phyloP scores from a whole-genome alignment of 1,140 invertebrate genomes.

The Musca domestica region DNA sequence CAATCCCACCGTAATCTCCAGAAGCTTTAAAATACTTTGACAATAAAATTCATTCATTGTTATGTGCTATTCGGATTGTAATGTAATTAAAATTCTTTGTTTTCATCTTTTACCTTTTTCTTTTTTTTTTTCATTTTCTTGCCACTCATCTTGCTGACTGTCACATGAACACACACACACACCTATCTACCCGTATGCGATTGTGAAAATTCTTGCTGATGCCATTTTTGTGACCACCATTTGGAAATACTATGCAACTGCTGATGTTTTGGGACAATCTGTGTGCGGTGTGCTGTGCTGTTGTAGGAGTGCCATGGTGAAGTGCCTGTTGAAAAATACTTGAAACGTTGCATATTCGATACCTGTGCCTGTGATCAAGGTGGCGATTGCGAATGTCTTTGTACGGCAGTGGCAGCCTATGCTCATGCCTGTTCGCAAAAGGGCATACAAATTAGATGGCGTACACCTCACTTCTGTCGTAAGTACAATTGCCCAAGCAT shows the following conservation, averaged over 20 bases:
- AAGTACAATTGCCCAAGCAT: constrained; percentile 55
- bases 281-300: not conserved
- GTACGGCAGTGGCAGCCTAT: constrained; percentile 82
- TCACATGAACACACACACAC: too few species aligned
- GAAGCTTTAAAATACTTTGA: not conserved
- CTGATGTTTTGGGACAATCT: too few species aligned
- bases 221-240: too few species aligned
- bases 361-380: constrained; percentile 85
- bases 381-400: constrained; percentile 86
- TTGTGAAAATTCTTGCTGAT: too few species aligned
- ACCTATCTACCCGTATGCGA: too few species aligned
- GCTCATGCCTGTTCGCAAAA: constrained; percentile 74
- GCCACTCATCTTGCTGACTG: not conserved
- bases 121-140: not conserved
- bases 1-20: not conserved
- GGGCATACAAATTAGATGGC: constrained; percentile 75
- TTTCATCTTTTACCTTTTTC: not conserved
- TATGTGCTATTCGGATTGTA: constrained; percentile 5
- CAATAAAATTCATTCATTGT: not conserved
- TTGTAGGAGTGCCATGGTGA: constrained; percentile 68
- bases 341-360: constrained; percentile 74
- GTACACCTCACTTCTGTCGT: constrained; percentile 79
- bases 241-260: too few species aligned
- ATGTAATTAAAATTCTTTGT: constrained; percentile 21
- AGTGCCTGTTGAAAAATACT: constrained; percentile 68